Evolutionary conservation across 2,113 vertebrate genomes (phyloP).

Genomic region (Ellobius talpinus): DNA sequence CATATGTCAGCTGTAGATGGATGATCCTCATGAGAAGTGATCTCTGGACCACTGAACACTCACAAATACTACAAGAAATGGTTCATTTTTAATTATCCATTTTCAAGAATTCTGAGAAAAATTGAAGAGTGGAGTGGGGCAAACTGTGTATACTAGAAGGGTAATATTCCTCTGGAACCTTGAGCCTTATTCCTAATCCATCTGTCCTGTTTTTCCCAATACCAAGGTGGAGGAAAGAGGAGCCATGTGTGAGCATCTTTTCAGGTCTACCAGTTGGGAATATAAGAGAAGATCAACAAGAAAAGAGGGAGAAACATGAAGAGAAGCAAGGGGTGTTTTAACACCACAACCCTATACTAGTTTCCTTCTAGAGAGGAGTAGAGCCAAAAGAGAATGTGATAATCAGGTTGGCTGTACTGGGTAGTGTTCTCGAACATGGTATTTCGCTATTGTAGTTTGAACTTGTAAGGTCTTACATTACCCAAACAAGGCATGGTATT

Average conservation of each 20-base stretch:
- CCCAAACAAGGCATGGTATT: neutral
- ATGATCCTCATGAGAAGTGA: neutral
- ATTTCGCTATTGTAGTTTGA: neutral
- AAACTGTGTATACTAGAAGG: accelerated
- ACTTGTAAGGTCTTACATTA: neutral
- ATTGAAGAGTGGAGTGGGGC: neutral
- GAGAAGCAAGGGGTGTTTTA: neutral
- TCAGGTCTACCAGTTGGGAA: neutral
- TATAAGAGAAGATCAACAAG: neutral
- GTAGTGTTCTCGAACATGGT: accelerated
- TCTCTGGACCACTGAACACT: no score
- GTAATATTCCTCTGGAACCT: neutral
- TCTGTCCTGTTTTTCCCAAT: neutral
- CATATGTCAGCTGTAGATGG: neutral
- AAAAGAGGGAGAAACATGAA: neutral
- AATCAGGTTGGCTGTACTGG: neutral
- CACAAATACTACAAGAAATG: accelerated
- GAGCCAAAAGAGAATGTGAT: neutral
- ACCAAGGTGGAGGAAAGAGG: neutral
- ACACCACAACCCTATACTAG: neutral
- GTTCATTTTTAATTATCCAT: no score
- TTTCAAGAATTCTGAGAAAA: neutral
- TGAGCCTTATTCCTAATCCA: neutral
- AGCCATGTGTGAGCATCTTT: neutral
- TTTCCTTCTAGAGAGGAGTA: neutral